A percentile compares a stretch with the other conserved stretches of the same genome.
Conservation (phyloP, 2,113 vertebrate genomes). For the Marmota flaviventris region DNA sequence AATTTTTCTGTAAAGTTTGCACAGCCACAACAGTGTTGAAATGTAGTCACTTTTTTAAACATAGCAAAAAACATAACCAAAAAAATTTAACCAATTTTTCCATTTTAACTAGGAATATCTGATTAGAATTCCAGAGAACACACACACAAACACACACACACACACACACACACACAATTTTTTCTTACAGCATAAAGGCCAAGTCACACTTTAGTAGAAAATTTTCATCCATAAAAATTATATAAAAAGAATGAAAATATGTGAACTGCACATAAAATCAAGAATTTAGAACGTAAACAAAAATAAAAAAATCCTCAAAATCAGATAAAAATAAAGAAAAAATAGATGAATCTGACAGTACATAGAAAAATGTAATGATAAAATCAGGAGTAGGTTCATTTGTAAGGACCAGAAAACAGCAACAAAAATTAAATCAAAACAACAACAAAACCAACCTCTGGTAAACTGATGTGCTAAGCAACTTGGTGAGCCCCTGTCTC, state of each 20-base stretch:
- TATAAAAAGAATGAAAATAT: not conserved
- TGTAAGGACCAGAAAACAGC: not conserved
- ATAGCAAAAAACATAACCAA: not conserved
- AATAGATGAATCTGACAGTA: not conserved
- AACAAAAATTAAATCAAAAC: not conserved
- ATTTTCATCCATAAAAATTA: not conserved
- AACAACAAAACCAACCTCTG: not conserved
- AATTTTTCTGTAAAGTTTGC: not conserved
- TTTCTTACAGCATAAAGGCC: not conserved
- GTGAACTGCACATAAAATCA: slow-evolving; percentile 6
- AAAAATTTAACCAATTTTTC: not conserved
- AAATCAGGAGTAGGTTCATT: not conserved
- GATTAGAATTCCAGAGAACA: not conserved
- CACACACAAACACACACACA: no score
- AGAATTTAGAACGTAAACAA: not conserved
- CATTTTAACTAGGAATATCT: not conserved
- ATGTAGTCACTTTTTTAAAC: not conserved
- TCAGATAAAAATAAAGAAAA: not conserved
- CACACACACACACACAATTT: not conserved
- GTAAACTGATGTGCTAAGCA: no score
- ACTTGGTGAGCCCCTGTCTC: no score
- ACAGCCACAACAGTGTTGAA: not conserved
- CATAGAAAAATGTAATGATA: not conserved
- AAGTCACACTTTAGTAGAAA: not conserved
- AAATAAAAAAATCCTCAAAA: not conserved